These are phyloP conservation scores for Glaucopsyche alexis DNA, from an alignment of 2,888 invertebrate species.

Conservation along the genomic window DNA sequence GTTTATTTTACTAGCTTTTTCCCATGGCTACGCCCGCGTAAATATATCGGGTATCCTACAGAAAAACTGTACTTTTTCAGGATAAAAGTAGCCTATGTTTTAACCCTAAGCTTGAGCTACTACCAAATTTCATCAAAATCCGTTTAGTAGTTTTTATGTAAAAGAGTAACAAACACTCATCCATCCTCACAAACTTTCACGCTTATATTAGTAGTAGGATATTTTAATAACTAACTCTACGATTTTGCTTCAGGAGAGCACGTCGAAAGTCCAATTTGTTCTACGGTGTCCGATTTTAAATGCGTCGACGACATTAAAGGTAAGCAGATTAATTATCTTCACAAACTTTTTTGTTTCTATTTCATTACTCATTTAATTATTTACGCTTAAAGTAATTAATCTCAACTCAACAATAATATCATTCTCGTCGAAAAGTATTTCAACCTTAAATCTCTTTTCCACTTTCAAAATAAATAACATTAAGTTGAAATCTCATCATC, in stretches of 20 bases:
- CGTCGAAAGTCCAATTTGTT: constrained; percentile 59
- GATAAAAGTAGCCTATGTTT: no score
- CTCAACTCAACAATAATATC: neutral
- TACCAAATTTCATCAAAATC: no score
- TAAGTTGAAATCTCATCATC: neutral
- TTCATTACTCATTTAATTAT: constrained; percentile 11
- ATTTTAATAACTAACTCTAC: neutral
- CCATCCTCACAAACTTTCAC: no score
- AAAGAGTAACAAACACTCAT: no score
- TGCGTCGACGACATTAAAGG: constrained; percentile 62
- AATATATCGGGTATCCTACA: no score
- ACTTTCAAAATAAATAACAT: neutral
- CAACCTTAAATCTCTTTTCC: neutral
- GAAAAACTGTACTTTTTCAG: no score
- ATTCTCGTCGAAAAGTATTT: neutral
- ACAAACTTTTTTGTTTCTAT: constrained; percentile 23
- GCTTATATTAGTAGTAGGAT: no score
- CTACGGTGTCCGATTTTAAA: constrained; percentile 56
- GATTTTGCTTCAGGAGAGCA: constrained; percentile 53
- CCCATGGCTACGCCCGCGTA: no score
- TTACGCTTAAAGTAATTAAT: constrained; percentile 15
- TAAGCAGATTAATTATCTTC: constrained; percentile 38
- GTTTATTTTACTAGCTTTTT: no score
- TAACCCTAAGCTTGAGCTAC: no score
- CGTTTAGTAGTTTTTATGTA: no score